Evolutionary conservation across 2,888 invertebrate genomes (phyloP).

Genomic region (Gymnocheta viridis): DNA sequence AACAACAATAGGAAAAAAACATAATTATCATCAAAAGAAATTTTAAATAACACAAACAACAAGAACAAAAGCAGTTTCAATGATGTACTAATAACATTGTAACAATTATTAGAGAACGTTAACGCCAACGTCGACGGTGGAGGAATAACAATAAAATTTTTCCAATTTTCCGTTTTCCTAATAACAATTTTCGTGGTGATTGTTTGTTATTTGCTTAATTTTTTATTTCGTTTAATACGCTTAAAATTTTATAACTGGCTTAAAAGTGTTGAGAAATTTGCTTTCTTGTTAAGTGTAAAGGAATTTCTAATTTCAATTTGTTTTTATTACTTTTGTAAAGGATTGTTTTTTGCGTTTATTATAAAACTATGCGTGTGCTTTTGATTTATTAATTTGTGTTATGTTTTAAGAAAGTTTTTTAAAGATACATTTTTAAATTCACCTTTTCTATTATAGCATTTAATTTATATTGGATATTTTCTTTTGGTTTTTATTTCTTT

Average conservation of each 20-base stretch:
- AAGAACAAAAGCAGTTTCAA: slow-evolving; percentile 32
- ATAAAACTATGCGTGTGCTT: background rate
- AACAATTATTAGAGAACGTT: slow-evolving; percentile 51
- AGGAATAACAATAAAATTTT: slow-evolving; percentile 28
- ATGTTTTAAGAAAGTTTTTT: background rate
- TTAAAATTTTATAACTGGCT: background rate
- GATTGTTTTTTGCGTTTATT: slow-evolving; percentile 9
- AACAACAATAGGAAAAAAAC: slow-evolving; percentile 36
- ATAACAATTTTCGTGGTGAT: slow-evolving; percentile 43
- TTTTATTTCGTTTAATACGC: background rate
- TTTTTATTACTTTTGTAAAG: background rate
- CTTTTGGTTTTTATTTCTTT: slow-evolving; percentile 37
- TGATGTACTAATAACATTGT: slow-evolving; percentile 51
- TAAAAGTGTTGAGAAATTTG: background rate
- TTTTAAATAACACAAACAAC: slow-evolving; percentile 37
- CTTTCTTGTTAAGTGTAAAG: background rate
- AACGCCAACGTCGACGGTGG: slow-evolving; percentile 43
- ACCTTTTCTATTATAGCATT: slow-evolving; percentile 21
- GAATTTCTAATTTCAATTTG: slow-evolving; percentile 29
- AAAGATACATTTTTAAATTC: background rate
- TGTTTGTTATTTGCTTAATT: slow-evolving; percentile 39
- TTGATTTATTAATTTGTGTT: background rate
- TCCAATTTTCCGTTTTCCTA: slow-evolving; percentile 46
- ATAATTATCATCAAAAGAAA: slow-evolving; percentile 28
- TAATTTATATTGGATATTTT: slow-evolving; percentile 20